Percentiles rank a stretch among this genome's conserved stretches.
These are phyloP conservation scores for Ptyas mucosa DNA, from an alignment of 2,113 vertebrate species.

Conservation along the genomic window DNA sequence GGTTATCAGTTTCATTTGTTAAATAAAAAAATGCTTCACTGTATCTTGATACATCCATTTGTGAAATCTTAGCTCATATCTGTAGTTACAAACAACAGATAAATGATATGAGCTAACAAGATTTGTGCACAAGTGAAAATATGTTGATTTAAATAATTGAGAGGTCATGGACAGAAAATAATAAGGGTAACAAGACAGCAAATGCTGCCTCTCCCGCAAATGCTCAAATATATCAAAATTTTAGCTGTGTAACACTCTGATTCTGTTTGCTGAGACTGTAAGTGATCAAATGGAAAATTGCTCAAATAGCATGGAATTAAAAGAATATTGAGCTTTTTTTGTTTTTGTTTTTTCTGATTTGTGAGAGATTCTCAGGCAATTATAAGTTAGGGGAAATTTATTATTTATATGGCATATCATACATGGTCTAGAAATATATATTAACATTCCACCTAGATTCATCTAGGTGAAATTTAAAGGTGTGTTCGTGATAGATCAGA, in stretches of 20 bases:
- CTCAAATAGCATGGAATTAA: background rate
- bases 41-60: background rate
- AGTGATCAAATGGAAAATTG: background rate
- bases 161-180: background rate
- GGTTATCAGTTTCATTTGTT: background rate
- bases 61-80: background rate
- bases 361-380: background rate
- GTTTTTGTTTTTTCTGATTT: background rate
- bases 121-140: background rate
- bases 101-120: background rate
- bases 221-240: background rate
- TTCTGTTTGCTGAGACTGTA: background rate
- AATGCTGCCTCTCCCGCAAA: background rate
- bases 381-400: too few species aligned
- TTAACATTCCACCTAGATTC: too few species aligned
- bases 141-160: background rate
- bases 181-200: background rate
- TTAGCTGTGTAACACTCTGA: background rate
- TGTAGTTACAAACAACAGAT: background rate
- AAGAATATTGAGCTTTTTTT: background rate
- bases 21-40: background rate
- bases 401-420: too few species aligned
- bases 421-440: too few species aligned
- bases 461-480: too few species aligned
- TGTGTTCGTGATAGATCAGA: too few species aligned